Evolutionary conservation across 2,797 vertebrate genomes (phyloP), one percentile per base, ranked within the genome.

Genomic region (Novumbra hubbsi): DNA sequence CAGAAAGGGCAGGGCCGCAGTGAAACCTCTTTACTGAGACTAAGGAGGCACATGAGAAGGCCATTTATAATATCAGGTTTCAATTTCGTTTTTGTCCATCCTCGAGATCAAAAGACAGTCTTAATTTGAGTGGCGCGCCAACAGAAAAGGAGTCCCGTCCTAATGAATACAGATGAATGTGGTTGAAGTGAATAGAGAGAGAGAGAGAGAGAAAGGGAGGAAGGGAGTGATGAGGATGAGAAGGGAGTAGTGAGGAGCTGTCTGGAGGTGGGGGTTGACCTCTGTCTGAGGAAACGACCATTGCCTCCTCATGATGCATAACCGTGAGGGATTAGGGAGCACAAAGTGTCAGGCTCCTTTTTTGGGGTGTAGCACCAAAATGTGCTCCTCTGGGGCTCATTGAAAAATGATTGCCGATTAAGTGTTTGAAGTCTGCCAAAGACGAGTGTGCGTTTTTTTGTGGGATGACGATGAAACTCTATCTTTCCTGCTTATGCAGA

Each of bases 401-500:
- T 93, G 93, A 93, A 91, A 93, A 93, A 94, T 92, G 90, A 93
- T 93, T 93, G 92, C 85, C 88, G 91, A 93, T 93, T 93, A 92
- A 91, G 88, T 89, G 89, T 93, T 94, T 93, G 90, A 94, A 94
- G 92, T 93, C 90, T 89, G 87, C 90, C 88, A 92, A 90, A 90
- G 91, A 93, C 88, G 87, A 91, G 87, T 85, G 86, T 89, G 86
- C 89, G 85, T 92, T 90, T 68, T 91, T 90, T 85, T 90, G 90
- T 84, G 89, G 85, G 88, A 89, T 82, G 86, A 86, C 85, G 90
- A 91, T 93, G 92, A 94, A 94, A 94, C 91, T 93, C 91, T 93
- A 94, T 94, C 93, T 93, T 85, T 90, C 88, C 90, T 91, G 90
- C 91, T 93, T 93, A 93, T 93, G 90, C 91, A 92, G 92, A 90